phyloP scores from a whole-genome alignment of 2,888 invertebrate genomes.

The Acronicta psi region DNA sequence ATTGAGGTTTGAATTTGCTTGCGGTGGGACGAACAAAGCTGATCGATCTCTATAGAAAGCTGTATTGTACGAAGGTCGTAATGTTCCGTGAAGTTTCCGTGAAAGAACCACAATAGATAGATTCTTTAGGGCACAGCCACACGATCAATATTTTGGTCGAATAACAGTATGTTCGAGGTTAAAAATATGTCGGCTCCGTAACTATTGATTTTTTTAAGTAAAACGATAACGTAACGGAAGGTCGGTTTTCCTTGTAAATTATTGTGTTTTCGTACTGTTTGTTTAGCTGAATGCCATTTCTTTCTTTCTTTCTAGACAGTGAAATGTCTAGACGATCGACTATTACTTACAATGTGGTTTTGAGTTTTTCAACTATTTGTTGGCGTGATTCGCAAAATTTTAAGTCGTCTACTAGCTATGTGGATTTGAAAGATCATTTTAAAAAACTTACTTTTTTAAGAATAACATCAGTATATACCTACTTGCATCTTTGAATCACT shows the following conservation, averaged over 20 bases:
- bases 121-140: slow-evolving; percentile 45
- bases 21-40: slow-evolving; percentile 63
- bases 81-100: slow-evolving; percentile 48
- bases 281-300: background rate
- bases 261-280: background rate
- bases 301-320: background rate
- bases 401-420: background rate
- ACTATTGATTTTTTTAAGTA: slow-evolving; percentile 11
- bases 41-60: slow-evolving; percentile 61
- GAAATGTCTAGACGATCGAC: slow-evolving; percentile 3
- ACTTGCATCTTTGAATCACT: too few relatives aligned
- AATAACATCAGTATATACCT: slow-evolving; percentile 40
- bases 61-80: slow-evolving; percentile 53
- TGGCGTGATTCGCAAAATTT: slow-evolving; percentile 36
- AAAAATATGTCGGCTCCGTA: slow-evolving; percentile 23
- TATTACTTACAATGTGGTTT: slow-evolving; percentile 4
- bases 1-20: slow-evolving; percentile 67
- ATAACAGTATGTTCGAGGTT: slow-evolving; percentile 37
- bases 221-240: slow-evolving; percentile 8
- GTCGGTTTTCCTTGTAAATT: slow-evolving; percentile 5
- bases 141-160: slow-evolving; percentile 39
- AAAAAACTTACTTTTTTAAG: slow-evolving; percentile 36
- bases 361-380: slow-evolving; percentile 21
- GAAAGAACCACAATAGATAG: slow-evolving; percentile 40
- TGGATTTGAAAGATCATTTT: slow-evolving; percentile 36